Evolutionary conservation across 2,797 vertebrate species (phyloP).

Genomic region (Pyrocephalus nanus): DNA sequence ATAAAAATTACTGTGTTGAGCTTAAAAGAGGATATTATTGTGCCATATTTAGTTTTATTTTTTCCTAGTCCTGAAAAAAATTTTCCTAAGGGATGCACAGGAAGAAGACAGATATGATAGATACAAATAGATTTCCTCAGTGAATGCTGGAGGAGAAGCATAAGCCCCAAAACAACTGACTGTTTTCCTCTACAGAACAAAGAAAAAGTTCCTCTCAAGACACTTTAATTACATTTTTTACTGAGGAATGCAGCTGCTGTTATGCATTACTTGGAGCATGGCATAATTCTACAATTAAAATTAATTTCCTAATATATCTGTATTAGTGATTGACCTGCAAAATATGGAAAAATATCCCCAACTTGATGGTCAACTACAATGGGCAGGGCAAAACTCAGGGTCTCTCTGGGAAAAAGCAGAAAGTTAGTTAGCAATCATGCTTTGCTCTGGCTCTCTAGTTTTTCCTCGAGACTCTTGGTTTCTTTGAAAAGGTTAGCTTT

Average conservation of each 20-base stretch:
- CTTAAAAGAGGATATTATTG: conserved; percentile 35
- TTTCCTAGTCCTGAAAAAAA: conserved; percentile 1
- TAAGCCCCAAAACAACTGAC: neutral
- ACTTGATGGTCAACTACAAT: neutral
- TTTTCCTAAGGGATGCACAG: conserved; percentile 22
- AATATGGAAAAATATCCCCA: neutral
- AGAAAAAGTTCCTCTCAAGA: neutral
- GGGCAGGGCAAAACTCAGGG: neutral
- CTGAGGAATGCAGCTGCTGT: neutral
- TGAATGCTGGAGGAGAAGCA: neutral
- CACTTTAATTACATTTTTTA: neutral
- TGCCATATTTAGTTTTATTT: conserved; percentile 37
- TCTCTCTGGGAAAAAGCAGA: neutral
- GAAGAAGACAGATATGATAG: conserved; percentile 39
- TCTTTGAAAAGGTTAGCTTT: neutral
- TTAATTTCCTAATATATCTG: neutral
- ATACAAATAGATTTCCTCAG: conserved; percentile 29
- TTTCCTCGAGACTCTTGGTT: neutral
- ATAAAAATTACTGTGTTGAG: conserved; percentile 45
- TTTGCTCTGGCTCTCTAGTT: neutral
- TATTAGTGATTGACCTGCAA: neutral
- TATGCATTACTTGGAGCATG: neutral
- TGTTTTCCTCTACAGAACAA: neutral
- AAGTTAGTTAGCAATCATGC: accelerated
- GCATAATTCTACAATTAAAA: neutral